Conservation (phyloP, 2,113 vertebrate genomes). For the Butastur rufipennis region DNA sequence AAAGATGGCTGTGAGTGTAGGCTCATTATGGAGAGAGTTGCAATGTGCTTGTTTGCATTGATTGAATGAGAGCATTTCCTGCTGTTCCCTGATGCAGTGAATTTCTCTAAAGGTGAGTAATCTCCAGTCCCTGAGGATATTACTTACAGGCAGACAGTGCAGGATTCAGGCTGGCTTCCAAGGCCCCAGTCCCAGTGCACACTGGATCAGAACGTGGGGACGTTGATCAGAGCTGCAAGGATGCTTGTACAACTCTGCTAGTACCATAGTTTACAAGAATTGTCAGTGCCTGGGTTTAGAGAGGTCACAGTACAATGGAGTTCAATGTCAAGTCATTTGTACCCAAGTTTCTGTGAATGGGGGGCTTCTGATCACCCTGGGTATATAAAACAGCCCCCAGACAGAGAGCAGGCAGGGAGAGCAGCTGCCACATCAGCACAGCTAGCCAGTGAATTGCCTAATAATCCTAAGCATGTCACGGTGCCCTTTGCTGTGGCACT, state of each 20-base stretch:
- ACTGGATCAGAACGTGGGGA: neutral
- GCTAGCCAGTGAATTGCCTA: neutral
- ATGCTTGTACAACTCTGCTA: neutral
- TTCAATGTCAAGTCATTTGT: neutral
- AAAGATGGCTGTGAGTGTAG: neutral
- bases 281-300: neutral
- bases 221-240: neutral
- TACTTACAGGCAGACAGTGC: neutral
- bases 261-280: neutral
- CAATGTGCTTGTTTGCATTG: neutral
- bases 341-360: neutral
- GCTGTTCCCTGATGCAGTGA: neutral
- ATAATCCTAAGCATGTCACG: neutral
- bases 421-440: neutral
- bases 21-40: neutral
- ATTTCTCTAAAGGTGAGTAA: neutral
- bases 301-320: neutral
- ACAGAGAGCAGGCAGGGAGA: neutral
- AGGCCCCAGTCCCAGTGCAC: too few species aligned
- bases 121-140: neutral
- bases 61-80: neutral
- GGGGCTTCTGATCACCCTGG: neutral
- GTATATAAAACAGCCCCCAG: neutral
- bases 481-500: neutral
- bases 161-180: neutral